Base-by-base conservation (phyloP, 2,888 invertebrate species). In the Thecophora atra region DNA sequence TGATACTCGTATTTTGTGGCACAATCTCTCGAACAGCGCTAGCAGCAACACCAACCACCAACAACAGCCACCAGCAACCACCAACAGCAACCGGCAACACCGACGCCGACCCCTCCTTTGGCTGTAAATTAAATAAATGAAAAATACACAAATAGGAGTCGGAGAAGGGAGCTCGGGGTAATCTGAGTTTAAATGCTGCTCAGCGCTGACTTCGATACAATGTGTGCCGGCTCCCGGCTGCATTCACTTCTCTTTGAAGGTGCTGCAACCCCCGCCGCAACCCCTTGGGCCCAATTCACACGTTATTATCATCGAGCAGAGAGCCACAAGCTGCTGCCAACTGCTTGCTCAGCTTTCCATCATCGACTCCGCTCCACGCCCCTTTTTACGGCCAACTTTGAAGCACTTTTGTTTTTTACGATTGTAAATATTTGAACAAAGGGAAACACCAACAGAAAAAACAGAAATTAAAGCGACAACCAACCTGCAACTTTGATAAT, bases 211-310 rank as follows among this genome's bases (percentile, higher is more conserved):
- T 58, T 7, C 24, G 17, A 58, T 58, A 13, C 24, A 58, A 17
- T 28, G 26, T 24, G 26, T 26, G 6, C 56, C 56, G 47, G n/a
- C 24, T 26, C 24, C 56, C 24, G 56, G 13, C 56, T 56, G 56
- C 26, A 19, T 21, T 6, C 24, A n/a, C 1, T 8, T 71, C 30
- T 68, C 73, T 71, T 73, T 71, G 73, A 67, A 30, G 73, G 71
- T 73, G 8, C 8, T 44, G 44, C 44, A 44, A 44, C 44, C 7
- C 44, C 44, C 44, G 44, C 44, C 7, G 44, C 44, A n/a, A n/a
- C n/a, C n/a, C n/a, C n/a, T n/a, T n/a, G n/a, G n/a, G n/a, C n/a
- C n/a, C n/a, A n/a, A n/a, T n/a, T n/a, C n/a, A n/a, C n/a, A n/a
- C n/a, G n/a, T n/a, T n/a, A n/a, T n/a, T n/a, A n/a, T n/a, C n/a